Base-by-base conservation (phyloP, 2,113 vertebrate genomes). In the Upupa epops region DNA sequence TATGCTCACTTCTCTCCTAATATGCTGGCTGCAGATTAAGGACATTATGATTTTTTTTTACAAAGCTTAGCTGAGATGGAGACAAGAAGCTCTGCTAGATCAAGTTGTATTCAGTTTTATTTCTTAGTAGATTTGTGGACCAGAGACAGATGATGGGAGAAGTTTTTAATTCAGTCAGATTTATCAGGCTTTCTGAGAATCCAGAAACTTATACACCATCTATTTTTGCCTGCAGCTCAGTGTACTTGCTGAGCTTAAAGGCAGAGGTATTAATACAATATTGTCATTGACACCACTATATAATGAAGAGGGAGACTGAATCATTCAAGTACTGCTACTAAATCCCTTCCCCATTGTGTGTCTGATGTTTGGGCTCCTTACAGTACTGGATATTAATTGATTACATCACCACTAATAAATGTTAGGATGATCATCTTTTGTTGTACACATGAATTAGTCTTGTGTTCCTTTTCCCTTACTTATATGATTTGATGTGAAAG, bases 201-300 rank as follows among this genome's bases (percentile, higher is more conserved):
- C 52, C 80, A 88, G 76, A 90, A 88, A 77, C 56, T 24, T 76
- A 55, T 24, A 74, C 42, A 64, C 83, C 75, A 63, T 77, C 94
- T 95, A 73, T 73, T 94, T 95, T 90, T 94, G 83, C 64, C 88
- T 51, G 55, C 2, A 6, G 65, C 74, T 93, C 78, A 75, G 46
- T 55, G 51, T 58, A 61, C 64, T 80, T 6, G 1, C 19, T 36
- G 46, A 93, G 89, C 58, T 84, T 69, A 89, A 93, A 87, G 87
- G 59, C 89, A 89, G 36, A 92, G 72, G 58, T 86, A 66, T 93
- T 79, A 93, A 85, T 69, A 83, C 3, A 9, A 87, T 93, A 89
- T 84, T 82, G 89, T 42, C 84, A 82, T 70, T 79, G 70, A 76
- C 74, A 69, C 70, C 49, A 40, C 74, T 46, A 6, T 29, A 58